Percentiles rank a stretch among this genome's conserved stretches.
Evolutionary conservation across 2,797 vertebrate species (phyloP).

Genomic region (Semotilus atromaculatus): DNA sequence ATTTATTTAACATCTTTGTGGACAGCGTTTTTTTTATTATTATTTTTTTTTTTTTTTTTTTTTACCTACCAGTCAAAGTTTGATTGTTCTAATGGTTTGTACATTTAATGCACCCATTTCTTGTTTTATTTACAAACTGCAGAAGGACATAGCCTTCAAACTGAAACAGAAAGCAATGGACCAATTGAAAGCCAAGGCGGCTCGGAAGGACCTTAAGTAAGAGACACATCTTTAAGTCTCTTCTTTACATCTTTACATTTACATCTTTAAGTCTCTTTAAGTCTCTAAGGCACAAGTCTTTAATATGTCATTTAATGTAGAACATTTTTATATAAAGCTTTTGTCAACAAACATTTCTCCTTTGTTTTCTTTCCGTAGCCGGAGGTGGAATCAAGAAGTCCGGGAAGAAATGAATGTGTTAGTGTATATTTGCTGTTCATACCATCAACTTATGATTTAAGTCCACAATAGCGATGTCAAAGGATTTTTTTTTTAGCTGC

Average conservation of each 20-base stretch:
- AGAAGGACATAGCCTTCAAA: slow-evolving; percentile 93
- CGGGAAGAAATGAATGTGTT: slow-evolving; percentile 87
- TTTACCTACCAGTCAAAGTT: not conserved
- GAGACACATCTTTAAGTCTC: too few species aligned
- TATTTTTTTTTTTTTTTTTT: too few species aligned
- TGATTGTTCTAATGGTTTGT: not conserved
- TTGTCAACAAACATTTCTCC: not conserved
- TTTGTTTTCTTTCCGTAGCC: slow-evolving; percentile 72
- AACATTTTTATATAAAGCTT: not conserved
- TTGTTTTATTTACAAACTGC: slow-evolving; percentile 54
- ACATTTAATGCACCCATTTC: not conserved
- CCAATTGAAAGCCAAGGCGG: slow-evolving; percentile 90
- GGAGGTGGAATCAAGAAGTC: slow-evolving; percentile 95
- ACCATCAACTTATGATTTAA: slow-evolving; percentile 7
- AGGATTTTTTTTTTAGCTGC: slow-evolving; percentile 33
- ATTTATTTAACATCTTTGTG: not conserved
- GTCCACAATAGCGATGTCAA: slow-evolving; percentile 31
- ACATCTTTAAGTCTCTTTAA: too few species aligned
- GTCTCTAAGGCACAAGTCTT: too few species aligned
- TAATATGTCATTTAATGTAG: not conserved
- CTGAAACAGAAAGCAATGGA: slow-evolving; percentile 95
- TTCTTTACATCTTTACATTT: too few species aligned
- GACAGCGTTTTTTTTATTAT: too few species aligned
- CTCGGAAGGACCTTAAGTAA: slow-evolving; percentile 93
- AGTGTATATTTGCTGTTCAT: not conserved